Percentiles rank a stretch among this genome's conserved stretches.
Evolutionary conservation across 2,888 invertebrate genomes (phyloP).

Genomic region (Heliconius ismenius): DNA sequence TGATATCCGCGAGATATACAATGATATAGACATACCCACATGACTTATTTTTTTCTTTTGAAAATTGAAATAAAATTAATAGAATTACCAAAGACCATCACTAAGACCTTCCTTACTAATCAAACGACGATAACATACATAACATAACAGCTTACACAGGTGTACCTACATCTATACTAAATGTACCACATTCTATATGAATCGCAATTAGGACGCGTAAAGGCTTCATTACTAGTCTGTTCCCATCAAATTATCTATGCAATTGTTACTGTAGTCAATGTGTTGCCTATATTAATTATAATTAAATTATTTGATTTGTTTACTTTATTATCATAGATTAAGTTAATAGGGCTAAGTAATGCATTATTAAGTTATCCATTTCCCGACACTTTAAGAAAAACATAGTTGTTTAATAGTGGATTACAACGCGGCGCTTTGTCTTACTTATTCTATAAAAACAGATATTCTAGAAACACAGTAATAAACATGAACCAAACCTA

Average conservation of each 20-base stretch:
- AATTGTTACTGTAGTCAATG: neutral
- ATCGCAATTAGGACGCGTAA: slow-evolving; percentile 40
- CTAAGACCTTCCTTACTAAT: slow-evolving; percentile 2
- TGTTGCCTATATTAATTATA: too few relatives aligned
- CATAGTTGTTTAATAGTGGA: neutral
- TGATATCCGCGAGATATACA: too few relatives aligned
- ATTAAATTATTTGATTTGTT: neutral
- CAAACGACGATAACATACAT: neutral
- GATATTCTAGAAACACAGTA: neutral
- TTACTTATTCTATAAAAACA: too few relatives aligned
- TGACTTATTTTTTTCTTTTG: too few relatives aligned
- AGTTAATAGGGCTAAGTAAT: neutral
- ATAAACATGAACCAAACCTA: neutral
- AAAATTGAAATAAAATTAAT: neutral
- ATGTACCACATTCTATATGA: slow-evolving; percentile 26
- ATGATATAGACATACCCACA: too few relatives aligned
- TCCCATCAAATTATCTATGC: slow-evolving; percentile 22
- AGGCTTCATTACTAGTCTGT: slow-evolving; percentile 22
- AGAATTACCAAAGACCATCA: neutral
- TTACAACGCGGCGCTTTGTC: neutral
- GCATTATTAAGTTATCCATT: neutral
- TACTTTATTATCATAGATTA: neutral
- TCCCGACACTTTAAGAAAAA: neutral
- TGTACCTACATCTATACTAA: neutral
- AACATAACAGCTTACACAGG: too few relatives aligned